A percentile compares a stretch with the other conserved stretches of the same genome.
These are phyloP conservation scores for Orthonychiurus folsomi DNA, from an alignment of 2,888 invertebrate genomes.

Conservation along the genomic window DNA sequence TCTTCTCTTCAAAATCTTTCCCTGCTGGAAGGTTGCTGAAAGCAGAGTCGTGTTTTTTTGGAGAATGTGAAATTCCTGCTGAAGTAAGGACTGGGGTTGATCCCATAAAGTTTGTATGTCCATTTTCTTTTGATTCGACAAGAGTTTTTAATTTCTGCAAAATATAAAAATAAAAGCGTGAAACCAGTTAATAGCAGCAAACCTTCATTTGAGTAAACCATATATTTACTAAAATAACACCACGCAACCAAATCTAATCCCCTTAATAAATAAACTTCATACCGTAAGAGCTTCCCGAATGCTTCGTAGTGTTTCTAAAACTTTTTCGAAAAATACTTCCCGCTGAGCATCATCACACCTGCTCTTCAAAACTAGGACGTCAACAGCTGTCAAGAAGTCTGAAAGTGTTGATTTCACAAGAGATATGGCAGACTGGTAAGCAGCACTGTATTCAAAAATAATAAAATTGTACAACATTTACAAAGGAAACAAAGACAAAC, in stretches of 20 bases:
- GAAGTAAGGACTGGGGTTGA: neutral
- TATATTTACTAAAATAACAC: too few relatives aligned
- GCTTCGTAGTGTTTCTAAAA: slow-evolving; percentile 33
- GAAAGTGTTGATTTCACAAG: slow-evolving; percentile 38
- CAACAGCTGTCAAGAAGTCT: slow-evolving; percentile 39
- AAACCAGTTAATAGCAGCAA: too few relatives aligned
- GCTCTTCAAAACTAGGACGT: slow-evolving; percentile 34
- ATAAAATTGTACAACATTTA: neutral
- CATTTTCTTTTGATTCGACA: slow-evolving; percentile 32
- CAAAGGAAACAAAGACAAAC: too few relatives aligned
- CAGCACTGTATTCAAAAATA: slow-evolving; percentile 27
- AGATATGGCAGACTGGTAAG: slow-evolving; percentile 39
- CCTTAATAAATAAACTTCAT: slow-evolving; percentile 26
- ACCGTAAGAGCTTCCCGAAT: slow-evolving; percentile 39
- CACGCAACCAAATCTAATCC: slow-evolving; percentile 19
- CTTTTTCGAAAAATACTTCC: slow-evolving; percentile 38
- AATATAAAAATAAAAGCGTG: too few relatives aligned
- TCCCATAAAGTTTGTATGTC: neutral
- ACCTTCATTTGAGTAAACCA: too few relatives aligned
- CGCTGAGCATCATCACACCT: slow-evolving; percentile 34
- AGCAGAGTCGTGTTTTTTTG: too few relatives aligned
- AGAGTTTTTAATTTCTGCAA: neutral
- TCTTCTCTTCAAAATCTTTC: neutral
- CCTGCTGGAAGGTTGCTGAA: neutral
- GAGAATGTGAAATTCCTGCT: neutral